phyloP scores from a whole-genome alignment of 2,888 invertebrate species.

The Limnephilus lunatus region DNA sequence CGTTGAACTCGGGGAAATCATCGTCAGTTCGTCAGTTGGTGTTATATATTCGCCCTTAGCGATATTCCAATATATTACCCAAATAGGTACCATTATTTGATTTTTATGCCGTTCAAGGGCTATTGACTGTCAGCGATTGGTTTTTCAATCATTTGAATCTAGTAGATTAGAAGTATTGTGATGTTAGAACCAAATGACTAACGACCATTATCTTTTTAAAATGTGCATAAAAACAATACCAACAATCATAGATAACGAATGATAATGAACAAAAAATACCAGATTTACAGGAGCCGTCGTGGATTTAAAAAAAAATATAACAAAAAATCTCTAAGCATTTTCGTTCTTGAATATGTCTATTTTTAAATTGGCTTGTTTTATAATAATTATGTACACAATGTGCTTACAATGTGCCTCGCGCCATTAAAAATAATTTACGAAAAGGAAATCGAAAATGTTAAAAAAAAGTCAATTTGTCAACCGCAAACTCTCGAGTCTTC shows the following conservation, averaged over 20 bases:
- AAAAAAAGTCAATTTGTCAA: constrained; percentile 40
- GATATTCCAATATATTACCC: background rate
- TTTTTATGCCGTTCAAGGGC: background rate
- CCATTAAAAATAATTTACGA: background rate
- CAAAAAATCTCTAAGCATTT: background rate
- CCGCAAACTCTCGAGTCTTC: constrained; percentile 38
- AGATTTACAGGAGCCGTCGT: background rate
- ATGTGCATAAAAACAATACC: background rate
- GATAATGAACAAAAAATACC: background rate
- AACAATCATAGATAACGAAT: background rate
- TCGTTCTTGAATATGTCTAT: background rate
- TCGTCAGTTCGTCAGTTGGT: too few species aligned
- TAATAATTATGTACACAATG: background rate
- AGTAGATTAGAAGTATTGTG: background rate
- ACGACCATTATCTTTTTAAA: background rate
- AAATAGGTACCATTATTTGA: background rate
- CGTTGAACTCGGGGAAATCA: too few species aligned
- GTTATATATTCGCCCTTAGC: too few species aligned
- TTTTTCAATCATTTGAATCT: background rate
- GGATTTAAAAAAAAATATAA: background rate
- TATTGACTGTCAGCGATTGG: background rate
- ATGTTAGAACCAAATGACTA: background rate
- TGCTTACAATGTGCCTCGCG: background rate
- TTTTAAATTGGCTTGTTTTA: background rate
- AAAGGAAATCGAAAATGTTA: constrained; percentile 31